These are phyloP conservation scores for Neodiprion fabricii DNA, from an alignment of 1,140 invertebrate species.

Conservation along the genomic window DNA sequence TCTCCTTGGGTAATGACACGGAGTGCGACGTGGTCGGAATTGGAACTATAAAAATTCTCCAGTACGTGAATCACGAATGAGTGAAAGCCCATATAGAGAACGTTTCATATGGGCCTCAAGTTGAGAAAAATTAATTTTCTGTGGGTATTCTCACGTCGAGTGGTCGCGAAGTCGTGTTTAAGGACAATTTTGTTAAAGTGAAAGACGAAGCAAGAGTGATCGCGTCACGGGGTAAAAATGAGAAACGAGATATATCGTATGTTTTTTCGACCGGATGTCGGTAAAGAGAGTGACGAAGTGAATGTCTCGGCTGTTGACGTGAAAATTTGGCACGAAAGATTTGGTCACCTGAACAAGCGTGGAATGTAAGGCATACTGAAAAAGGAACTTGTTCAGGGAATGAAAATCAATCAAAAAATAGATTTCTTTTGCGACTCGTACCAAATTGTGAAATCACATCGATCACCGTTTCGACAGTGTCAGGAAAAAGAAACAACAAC, in stretches of 20 bases:
- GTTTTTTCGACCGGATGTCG: constrained; percentile 17
- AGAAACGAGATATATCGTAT: background rate
- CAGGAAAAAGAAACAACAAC: background rate
- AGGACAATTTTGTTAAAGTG: constrained; percentile 18
- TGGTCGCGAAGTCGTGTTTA: constrained; percentile 23
- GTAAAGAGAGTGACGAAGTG: background rate
- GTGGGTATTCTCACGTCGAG: constrained; percentile 20
- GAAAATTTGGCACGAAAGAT: constrained; percentile 24
- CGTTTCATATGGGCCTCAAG: constrained; percentile 21
- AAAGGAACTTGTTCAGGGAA: constrained; percentile 18
- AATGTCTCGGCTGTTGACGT: constrained; percentile 13
- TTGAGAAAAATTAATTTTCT: constrained; percentile 30
- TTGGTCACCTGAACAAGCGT: constrained; percentile 24
- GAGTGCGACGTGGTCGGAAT: constrained; percentile 11
- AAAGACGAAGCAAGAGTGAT: constrained; percentile 24
- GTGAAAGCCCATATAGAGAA: background rate
- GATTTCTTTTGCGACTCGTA: constrained; percentile 35
- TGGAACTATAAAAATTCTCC: constrained; percentile 13
- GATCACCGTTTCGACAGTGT: constrained; percentile 35
- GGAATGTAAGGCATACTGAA: constrained; percentile 21
- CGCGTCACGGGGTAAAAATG: constrained; percentile 20
- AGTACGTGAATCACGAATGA: constrained; percentile 10
- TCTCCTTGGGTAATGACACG: background rate
- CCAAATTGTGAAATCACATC: constrained; percentile 38
- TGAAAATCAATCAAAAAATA: constrained; percentile 15